Conservation (phyloP, 2,113 vertebrate genomes). For the Cephalopterus ornatus region DNA sequence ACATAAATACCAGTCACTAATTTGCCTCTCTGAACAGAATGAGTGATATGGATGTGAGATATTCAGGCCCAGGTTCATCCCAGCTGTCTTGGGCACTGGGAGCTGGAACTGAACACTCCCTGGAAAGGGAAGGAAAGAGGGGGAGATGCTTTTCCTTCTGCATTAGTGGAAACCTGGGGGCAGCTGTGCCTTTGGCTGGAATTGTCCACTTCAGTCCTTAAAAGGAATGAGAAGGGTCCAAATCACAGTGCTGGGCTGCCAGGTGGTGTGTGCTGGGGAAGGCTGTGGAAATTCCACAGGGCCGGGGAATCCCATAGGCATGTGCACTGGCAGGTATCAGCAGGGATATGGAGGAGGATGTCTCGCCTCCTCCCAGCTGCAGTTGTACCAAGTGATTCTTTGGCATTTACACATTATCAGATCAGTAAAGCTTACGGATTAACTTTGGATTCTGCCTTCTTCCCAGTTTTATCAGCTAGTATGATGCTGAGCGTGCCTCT, state of each 20-base stretch:
- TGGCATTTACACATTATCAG: background rate
- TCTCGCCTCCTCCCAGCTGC: background rate
- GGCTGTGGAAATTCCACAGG: background rate
- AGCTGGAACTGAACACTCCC: background rate
- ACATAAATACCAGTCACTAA: background rate
- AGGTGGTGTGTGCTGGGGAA: background rate
- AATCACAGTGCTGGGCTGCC: background rate
- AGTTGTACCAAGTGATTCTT: background rate
- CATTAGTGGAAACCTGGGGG: background rate
- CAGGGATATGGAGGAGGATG: background rate
- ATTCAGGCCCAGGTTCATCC: background rate
- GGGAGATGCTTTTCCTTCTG: background rate
- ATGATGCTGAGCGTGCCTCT: slow-evolving; percentile 83
- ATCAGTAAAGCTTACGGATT: slow-evolving; percentile 81
- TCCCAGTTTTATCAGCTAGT: slow-evolving; percentile 64
- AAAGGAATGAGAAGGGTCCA: background rate
- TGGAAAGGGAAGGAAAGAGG: background rate
- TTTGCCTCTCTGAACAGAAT: background rate
- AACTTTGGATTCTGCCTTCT: slow-evolving; percentile 76
- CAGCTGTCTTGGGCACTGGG: background rate
- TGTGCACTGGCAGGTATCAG: background rate
- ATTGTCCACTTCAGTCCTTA: background rate
- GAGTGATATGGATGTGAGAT: background rate
- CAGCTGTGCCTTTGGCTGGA: background rate
- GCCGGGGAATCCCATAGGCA: background rate